Conservation (phyloP, 2,797 vertebrate genomes). For the Vespertilio murinus region DNA sequence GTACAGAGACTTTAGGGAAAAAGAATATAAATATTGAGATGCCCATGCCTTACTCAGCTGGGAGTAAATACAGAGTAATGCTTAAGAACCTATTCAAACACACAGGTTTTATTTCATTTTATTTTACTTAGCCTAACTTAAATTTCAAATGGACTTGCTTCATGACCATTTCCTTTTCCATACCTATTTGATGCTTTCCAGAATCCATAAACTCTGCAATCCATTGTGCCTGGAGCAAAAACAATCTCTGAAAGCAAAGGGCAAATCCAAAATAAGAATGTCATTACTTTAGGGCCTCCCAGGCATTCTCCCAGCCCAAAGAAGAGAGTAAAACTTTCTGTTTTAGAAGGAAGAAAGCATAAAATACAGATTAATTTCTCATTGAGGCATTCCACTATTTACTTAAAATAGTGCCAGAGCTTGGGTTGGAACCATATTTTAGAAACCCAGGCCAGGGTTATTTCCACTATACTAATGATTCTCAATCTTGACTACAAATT, state of each 20-base stretch:
- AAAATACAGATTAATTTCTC: not conserved
- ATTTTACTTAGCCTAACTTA: not conserved
- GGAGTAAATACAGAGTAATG: not conserved
- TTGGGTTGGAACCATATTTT: constrained; percentile 22
- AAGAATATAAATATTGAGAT: not conserved
- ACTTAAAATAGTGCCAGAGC: not conserved
- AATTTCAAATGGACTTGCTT: constrained; percentile 7
- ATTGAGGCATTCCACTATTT: not conserved
- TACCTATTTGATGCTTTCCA: not conserved
- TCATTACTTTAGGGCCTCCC: not conserved
- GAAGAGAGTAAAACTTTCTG: not conserved
- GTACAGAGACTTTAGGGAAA: not conserved
- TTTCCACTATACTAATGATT: not conserved
- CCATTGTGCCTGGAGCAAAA: not conserved
- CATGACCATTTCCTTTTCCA: not conserved
- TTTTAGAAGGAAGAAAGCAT: not conserved
- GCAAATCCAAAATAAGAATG: not conserved
- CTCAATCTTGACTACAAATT: not conserved
- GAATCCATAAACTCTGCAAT: not conserved
- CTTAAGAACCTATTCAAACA: not conserved
- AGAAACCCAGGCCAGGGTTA: not conserved
- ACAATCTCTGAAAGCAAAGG: constrained; percentile 11
- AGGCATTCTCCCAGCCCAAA: not conserved
- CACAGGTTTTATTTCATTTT: not conserved
- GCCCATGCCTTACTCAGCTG: not conserved